Evolutionary conservation across 1,140 invertebrate species (phyloP).

Genomic region (Trichogramma pretiosum): DNA sequence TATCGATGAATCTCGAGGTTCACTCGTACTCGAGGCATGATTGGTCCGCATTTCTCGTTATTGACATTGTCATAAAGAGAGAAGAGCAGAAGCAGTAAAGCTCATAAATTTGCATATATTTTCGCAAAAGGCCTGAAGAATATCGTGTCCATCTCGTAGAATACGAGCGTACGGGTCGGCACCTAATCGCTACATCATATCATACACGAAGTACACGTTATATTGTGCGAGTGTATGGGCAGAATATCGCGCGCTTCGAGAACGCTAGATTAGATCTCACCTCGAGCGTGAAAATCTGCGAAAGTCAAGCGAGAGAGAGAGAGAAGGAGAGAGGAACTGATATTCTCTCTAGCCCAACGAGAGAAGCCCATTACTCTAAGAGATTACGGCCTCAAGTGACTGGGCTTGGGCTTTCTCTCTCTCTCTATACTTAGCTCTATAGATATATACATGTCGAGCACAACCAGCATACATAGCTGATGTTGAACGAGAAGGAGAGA

Average conservation of each 20-base stretch:
- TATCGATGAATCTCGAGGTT: neutral
- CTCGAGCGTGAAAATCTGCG: conserved; percentile 21
- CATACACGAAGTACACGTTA: neutral
- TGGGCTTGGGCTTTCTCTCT: conserved; percentile 32
- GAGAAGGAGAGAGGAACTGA: conserved; percentile 1
- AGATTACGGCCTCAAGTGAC: conserved; percentile 38
- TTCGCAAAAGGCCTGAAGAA: neutral
- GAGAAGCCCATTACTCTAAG: conserved; percentile 34
- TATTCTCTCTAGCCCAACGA: conserved; percentile 14
- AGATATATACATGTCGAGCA: no score
- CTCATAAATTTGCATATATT: neutral
- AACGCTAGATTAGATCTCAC: conserved; percentile 16
- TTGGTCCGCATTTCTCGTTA: neutral
- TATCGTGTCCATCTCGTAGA: neutral
- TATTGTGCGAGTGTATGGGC: neutral
- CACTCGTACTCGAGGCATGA: neutral
- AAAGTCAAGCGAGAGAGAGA: conserved; percentile 5
- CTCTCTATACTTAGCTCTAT: no score
- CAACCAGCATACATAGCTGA: no score
- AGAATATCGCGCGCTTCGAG: no score
- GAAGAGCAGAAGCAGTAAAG: neutral
- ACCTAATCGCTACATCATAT: conserved; percentile 15
- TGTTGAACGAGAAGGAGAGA: no score
- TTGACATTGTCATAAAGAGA: neutral
- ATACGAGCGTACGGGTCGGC: conserved; percentile 9